Evolutionary conservation across 2,113 vertebrate species (phyloP).

Genomic region (Lepus europaeus): DNA sequence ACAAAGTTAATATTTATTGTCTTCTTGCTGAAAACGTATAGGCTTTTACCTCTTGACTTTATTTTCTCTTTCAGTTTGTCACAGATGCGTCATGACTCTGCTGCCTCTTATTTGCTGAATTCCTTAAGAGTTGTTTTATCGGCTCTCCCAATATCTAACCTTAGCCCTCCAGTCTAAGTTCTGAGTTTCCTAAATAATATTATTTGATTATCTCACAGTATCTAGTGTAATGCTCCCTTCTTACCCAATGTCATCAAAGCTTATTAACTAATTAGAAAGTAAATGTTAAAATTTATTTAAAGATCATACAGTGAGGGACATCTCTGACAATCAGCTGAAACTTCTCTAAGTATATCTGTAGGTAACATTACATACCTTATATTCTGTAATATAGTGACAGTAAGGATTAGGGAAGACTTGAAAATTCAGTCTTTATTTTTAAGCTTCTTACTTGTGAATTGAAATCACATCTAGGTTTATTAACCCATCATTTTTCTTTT

Average conservation of each 20-base stretch:
- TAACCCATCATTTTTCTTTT: background rate
- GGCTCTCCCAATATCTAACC: background rate
- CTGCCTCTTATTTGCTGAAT: background rate
- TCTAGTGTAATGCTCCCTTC: background rate
- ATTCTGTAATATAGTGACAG: background rate
- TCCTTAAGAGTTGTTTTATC: background rate
- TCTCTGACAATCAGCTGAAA: background rate
- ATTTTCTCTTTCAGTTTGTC: slow-evolving; percentile 5
- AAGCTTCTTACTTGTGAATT: background rate
- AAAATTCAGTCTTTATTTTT: background rate
- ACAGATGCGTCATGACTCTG: background rate
- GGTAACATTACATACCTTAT: background rate
- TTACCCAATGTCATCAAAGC: background rate
- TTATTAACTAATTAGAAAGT: slow-evolving; percentile 48
- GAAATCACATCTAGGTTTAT: background rate
- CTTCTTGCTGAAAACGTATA: background rate
- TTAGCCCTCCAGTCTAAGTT: background rate
- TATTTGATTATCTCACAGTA: background rate
- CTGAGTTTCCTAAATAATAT: slow-evolving; percentile 34
- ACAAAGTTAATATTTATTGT: background rate
- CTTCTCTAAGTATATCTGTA: background rate
- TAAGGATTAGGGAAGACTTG: background rate
- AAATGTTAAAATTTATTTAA: slow-evolving; percentile 40
- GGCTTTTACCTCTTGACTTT: background rate
- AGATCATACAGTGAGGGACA: background rate